Evolutionary conservation across 2,113 vertebrate species (phyloP), one percentile per base, ranked within the genome.

Genomic region (Zosterops hypoxanthus): DNA sequence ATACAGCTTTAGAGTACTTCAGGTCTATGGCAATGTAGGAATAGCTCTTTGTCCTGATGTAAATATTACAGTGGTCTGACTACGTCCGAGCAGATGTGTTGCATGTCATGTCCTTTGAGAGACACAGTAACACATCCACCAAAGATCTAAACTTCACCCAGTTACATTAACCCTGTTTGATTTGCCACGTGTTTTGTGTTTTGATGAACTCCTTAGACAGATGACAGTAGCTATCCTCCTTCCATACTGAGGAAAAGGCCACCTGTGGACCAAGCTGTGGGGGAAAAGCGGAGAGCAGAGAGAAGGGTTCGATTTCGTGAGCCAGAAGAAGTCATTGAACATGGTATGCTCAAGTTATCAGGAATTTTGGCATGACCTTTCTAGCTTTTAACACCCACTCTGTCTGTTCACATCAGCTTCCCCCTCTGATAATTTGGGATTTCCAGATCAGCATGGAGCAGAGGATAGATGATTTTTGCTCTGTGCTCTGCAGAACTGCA

Each of bases 221-320:
- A 70, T 18, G 97, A 94, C 68, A 85, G 95, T 89, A 98, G 95
- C 96, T 91, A 73, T 52, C 99, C 98, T 81, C 97, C 98, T 73
- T 99, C 99, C 20, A 99, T 99, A 96, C 96, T 99, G 82, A 98
- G 98, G 77, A 98, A 98, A 95, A 98, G 98, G 94, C 95, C 94
- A 44, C 87, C 83, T 20, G 87, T 93, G 64, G 91, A 76, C 64
- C 82, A 82, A 36, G 92, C 63, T 4, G 96, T 97, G 59, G 72
- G 94, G 8, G 96, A 97, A 53, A 98, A 97, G 31, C 93, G 86
- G 84, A 99, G 97, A 97, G 91, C 97, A 12, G 97, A 98, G 71
- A 97, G 98, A 88, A 98, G 97, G 31, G 99, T 99, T 97, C 98
- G 97, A 70, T 99, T 99, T 97, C 98, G 96, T 64, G 99, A 99